Base-by-base conservation (phyloP, 2,113 vertebrate genomes). In the Mastomys coucha region DNA sequence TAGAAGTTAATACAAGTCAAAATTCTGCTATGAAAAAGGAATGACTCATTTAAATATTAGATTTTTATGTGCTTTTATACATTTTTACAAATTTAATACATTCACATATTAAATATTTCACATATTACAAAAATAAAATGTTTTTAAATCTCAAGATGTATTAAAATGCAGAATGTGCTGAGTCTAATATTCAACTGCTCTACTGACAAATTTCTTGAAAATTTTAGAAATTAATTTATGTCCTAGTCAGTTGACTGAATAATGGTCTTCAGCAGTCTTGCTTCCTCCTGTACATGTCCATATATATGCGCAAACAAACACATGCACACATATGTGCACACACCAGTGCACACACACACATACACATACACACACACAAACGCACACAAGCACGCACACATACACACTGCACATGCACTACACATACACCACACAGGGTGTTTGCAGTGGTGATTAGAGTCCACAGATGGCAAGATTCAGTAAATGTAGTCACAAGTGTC, bases 1-100 rank as follows among this genome's bases (percentile, higher is more conserved):
- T 90, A 94, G 75, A 93, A 76, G n/a, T 81, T 70, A 80, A 58
- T 87, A 36, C 72, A 53, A 88, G 58, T 88, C 75, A 56, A 1
- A 2, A 19, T 87, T 58, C 63, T 42, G 36, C 65, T 67, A 2
- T 60, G 31, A n/a, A 86, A 85, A 96, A 51, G 6, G 22, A 58
- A 67, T 33, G 5, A 0, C 70, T 12, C 56, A 65, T 49, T 86
- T 93, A 58, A 89, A 88, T 91, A 91, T 91, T 88, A 77, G 80
- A 76, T 69, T 69, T 67, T 69, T 69, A 69, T 69, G 67, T 69
- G 14, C 28, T 33, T 67, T 33, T 33, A 69, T 33, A 14, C 65
- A 69, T 69, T 33, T 33, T 69, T 69, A 33, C 67, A 69, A 69
- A 69, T 69, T 69, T 33, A 69, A 33, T 33, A 33, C 67, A 33